Evolutionary conservation across 2,113 vertebrate species (phyloP).

Genomic region (Willisornis vidua): DNA sequence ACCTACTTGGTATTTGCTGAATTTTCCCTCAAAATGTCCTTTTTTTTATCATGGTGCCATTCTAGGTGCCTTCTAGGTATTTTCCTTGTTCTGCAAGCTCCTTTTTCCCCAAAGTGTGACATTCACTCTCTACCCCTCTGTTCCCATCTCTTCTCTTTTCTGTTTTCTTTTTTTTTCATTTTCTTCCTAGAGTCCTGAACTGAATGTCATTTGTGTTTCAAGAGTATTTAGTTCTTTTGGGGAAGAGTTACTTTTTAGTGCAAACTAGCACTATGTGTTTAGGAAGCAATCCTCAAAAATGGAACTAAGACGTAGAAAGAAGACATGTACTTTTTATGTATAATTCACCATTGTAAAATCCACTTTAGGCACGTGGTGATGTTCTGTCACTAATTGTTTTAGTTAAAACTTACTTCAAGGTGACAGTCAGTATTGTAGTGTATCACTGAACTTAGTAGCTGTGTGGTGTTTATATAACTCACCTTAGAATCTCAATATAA

Average conservation of each 20-base stretch:
- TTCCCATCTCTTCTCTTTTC: no score
- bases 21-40: neutral
- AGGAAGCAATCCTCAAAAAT: neutral
- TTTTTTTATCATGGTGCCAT: neutral
- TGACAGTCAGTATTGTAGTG: neutral
- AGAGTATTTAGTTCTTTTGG: neutral
- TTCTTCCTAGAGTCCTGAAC: fast-evolving
- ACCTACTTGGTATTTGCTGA: neutral
- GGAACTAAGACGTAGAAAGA: neutral
- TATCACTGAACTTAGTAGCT: neutral
- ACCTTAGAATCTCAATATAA: neutral
- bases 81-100: neutral
- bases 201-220: neutral
- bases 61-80: neutral
- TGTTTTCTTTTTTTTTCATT: fast-evolving
- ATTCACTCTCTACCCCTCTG: neutral
- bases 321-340: neutral
- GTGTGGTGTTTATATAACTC: neutral
- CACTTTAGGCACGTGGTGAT: neutral
- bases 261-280: neutral
- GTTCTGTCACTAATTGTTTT: neutral
- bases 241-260: neutral
- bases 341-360: neutral
- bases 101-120: neutral
- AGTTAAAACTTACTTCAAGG: neutral